Evolutionary conservation across 2,113 vertebrate species (phyloP), one percentile per base, ranked within the genome.

Genomic region (Perca fluviatilis): DNA sequence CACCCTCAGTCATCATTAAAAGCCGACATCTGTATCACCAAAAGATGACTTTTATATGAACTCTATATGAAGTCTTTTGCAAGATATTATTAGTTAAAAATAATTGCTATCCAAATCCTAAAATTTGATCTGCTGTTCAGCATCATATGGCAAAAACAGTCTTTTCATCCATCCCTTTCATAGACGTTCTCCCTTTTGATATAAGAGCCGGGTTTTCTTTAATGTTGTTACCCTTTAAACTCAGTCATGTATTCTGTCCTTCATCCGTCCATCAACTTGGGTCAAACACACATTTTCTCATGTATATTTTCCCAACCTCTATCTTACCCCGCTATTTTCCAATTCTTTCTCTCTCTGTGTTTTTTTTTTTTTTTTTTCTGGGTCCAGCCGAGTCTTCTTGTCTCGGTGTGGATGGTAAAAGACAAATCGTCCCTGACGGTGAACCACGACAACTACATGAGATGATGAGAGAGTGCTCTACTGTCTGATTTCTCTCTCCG

Each of bases 391-490:
- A 47, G 10, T 64, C 58, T 65, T 73, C 36, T 36, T 68, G 53
- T 30, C 54, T 81, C 12, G 30, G 53, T 19, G 62, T 51, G 47
- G 70, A 74, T 16, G 27, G 56, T 61, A 6, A 13, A 56, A 49
- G 75, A 68, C 62, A 67, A 83, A 83, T 56, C 47, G 58, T 64
- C 25, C 79, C 58, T 2, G 56, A 57, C 80, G 30, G 21, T 40
- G 68, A 73, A 72, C 75, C 62, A 54, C 69, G 9, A 14, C 62
- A 47, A 74, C 63, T 75, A 78, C 82, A 83, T 40, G 67, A 83
- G 57, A 62, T 76, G 79, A 58, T 40, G 47, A 46, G 50, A 56
- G 50, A 40, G 40, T 10, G 4, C 21, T 61, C 33, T 1, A 6
- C 36, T 72, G 49, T 67, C 46, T 3, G 9, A 15, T 43, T 9